Evolutionary conservation across 1,140 invertebrate species (phyloP).

Genomic region (Pantala flavescens): DNA sequence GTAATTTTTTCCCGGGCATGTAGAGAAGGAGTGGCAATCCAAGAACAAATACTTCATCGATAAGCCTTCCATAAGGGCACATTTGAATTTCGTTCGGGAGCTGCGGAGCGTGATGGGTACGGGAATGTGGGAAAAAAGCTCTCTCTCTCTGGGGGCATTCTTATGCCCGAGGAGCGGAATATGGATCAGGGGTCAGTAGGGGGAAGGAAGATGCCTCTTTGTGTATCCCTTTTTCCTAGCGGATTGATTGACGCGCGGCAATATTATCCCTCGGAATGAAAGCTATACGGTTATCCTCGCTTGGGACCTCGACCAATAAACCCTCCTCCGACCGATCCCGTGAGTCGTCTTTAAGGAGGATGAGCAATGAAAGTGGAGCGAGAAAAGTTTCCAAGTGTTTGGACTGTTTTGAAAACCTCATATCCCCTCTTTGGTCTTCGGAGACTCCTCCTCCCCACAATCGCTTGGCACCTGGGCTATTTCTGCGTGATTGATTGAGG

Average conservation of each 20-base stretch:
- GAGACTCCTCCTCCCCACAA: no score
- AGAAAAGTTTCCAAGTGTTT: neutral
- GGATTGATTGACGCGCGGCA: neutral
- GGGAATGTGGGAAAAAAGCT: neutral
- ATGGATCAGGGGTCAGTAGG: neutral
- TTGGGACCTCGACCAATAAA: neutral
- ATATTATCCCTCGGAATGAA: constrained; percentile 7
- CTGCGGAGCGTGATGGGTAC: neutral
- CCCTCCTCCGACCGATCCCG: neutral
- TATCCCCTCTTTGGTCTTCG: no score
- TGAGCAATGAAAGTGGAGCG: neutral
- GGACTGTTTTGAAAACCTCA: no score
- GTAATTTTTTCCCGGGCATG: no score
- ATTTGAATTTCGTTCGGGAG: no score
- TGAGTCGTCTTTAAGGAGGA: neutral
- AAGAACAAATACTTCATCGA: no score
- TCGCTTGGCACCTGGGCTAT: no score
- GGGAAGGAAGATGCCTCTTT: neutral
- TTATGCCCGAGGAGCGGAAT: neutral
- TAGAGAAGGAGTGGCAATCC: no score
- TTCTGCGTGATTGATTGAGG: no score
- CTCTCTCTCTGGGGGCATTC: neutral
- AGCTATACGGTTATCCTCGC: neutral
- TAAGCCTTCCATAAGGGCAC: no score
- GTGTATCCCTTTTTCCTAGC: neutral